phyloP scores from a whole-genome alignment of 2,888 invertebrate genomes.

The Cheilosia pagana region DNA sequence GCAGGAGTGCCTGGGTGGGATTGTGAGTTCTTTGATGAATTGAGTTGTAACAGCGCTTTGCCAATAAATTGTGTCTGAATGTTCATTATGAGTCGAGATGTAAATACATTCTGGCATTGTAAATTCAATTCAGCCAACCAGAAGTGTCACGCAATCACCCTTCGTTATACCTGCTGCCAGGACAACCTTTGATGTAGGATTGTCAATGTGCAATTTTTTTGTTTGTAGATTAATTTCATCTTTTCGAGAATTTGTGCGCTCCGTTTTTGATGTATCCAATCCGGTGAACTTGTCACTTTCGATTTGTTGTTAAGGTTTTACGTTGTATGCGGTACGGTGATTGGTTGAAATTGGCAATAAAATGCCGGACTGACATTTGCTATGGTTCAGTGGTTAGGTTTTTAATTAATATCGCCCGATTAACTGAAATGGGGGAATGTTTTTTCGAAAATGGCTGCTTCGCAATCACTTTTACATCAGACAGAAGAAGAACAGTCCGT shows the following conservation, averaged over 20 bases:
- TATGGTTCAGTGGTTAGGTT: no score
- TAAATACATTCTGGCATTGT: conserved; percentile 5
- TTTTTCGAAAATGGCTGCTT: no score
- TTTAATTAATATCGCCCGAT: background rate
- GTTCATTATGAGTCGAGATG: conserved; percentile 32
- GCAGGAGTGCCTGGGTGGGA: background rate
- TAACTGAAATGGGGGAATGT: no score
- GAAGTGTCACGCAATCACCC: conserved; percentile 42
- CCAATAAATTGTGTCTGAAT: conserved; percentile 31
- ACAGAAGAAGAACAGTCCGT: no score
- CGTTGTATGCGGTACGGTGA: conserved; percentile 7
- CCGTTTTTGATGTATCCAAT: conserved; percentile 54
- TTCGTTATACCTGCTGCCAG: conserved; percentile 45
- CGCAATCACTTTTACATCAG: no score
- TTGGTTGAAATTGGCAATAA: conserved; percentile 7
- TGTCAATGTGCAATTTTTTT: conserved; percentile 11
- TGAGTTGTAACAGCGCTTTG: background rate
- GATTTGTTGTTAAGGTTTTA: conserved; percentile 51
- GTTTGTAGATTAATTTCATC: conserved; percentile 53
- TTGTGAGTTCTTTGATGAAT: conserved; percentile 29
- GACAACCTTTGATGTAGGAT: conserved; percentile 67
- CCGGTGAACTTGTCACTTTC: conserved; percentile 67
- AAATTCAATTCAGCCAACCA: conserved; percentile 62
- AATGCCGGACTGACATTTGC: background rate
- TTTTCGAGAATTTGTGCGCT: conserved; percentile 26